Base-by-base conservation (phyloP, 1,140 invertebrate genomes). In the Drosophila nannoptera region DNA sequence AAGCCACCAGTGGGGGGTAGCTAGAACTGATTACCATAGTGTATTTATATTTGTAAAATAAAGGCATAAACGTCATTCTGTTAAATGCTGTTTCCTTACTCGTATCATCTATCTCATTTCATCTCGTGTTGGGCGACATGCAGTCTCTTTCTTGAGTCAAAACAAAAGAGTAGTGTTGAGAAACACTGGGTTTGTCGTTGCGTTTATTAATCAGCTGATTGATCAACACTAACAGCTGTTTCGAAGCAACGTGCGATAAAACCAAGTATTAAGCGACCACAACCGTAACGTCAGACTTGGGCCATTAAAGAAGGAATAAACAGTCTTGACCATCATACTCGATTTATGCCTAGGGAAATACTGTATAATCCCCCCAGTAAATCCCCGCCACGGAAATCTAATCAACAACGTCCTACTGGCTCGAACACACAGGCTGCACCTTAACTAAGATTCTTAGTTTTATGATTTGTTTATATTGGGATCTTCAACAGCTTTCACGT, bases 321-420 rank as follows among this genome's bases (percentile, higher is more conserved):
- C 22, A 3, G 1, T 22, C 1, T 22, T 22, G 22, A 22, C 22
- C 22, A 22, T 22, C 22, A 3, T 3, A 22, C 22, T 22, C 22
- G 1, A 3, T 22, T 22, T 1, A 22, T n/a, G n/a, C n/a, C n/a
- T n/a, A n/a, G n/a, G n/a, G n/a, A n/a, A n/a, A n/a, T n/a, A n/a
- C n/a, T n/a, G n/a, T n/a, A n/a, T 22, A 22, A 22, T 22, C 22
- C 22, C 1, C 22, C 3, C 22, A 22, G 22, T 22, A 56, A 46
- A 5, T 54, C 35, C 8, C 50, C 54, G 60, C 38, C 45, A 22
- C 22, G 22, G 3, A 22, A 31, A 40, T 64, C 68, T 62, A 66
- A 53, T 35, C 62, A 50, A 14, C n/a, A 40, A 0, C 35, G 31
- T 12, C 40, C 40, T n/a, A 43, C 6, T 43, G 40, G n/a, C 59